Conservation (phyloP, 2,113 vertebrate genomes). For the Pelecanus crispus region DNA sequence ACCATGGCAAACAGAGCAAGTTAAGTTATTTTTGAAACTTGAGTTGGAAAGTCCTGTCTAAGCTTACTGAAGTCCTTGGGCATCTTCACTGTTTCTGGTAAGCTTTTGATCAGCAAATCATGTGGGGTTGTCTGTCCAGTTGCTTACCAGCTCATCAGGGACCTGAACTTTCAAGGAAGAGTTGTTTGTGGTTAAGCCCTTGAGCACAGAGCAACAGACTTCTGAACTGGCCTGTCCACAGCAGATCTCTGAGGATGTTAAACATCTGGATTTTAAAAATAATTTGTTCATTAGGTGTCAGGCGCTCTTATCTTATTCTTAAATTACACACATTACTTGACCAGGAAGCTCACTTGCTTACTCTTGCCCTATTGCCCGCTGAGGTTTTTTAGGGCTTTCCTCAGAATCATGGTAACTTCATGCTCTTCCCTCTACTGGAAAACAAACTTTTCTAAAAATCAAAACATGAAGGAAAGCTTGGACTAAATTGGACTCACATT, state of each 20-base stretch:
- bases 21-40: background rate
- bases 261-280: background rate
- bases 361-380: background rate
- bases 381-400: background rate
- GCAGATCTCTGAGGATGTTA: background rate
- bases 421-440: background rate
- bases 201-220: background rate
- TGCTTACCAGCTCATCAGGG: background rate
- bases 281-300: background rate
- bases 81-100: background rate
- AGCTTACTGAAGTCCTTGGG: background rate
- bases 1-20: background rate
- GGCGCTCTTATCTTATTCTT: background rate
- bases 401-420: background rate
- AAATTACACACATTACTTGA: background rate
- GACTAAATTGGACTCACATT: background rate
- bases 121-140: background rate
- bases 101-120: background rate
- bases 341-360: background rate
- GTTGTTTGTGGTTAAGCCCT: background rate
- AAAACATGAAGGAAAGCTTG: background rate
- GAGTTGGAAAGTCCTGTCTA: background rate
- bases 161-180: background rate
- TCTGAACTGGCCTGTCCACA: background rate
- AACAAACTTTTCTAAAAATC: background rate